Evolutionary conservation across 2,888 invertebrate species (phyloP), one percentile per base, ranked within the genome.

Genomic region (Drosophila prolongata): DNA sequence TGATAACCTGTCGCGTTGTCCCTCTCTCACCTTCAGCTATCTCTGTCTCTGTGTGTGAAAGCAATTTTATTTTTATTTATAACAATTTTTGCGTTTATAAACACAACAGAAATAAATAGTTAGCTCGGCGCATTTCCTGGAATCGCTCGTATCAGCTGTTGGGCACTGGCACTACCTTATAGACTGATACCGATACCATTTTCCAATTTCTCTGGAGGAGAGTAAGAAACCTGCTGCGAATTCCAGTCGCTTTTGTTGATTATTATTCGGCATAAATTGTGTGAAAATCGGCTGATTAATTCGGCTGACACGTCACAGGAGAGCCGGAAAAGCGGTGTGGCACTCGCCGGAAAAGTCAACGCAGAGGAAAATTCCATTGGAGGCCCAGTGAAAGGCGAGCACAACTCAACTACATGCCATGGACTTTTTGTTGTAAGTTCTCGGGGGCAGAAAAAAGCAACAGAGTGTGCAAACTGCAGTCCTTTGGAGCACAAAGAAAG

Each of bases 371-470:
- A 64, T 49, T 16, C 16, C n/a, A 70, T 40, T 40, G 16, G 47
- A 50, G 50, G 54, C 55, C 46, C 52, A 66, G 70, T 71, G 70
- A 71, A 74, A 74, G 74, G 74, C 66, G 27, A 52, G 37, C 57
- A 42, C 40, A 24, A 79, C 72, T 71, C 72, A 73, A 79, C 74
- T 83, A 81, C 65, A 80, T 78, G 83, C 83, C 71, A 92, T 92
- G 92, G 92, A 92, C 79, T 92, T 92, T 89, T 90, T 92, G 81
- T 92, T 92, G 92, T 92, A 90, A 92, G 92, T 91, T 88, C 60
- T 59, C 16, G 27, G 37, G 34, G 35, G 13, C 27, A 35, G 46
- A 55, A 44, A 46, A 52, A 60, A 52, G 50, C 58, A 70, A 67
- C 54, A 56, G 38, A 44, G 57, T 53, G 38, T 16, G 14, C 24